These are phyloP conservation scores for Serilophus lunatus DNA, from an alignment of 2,113 vertebrate genomes.

Conservation along the genomic window DNA sequence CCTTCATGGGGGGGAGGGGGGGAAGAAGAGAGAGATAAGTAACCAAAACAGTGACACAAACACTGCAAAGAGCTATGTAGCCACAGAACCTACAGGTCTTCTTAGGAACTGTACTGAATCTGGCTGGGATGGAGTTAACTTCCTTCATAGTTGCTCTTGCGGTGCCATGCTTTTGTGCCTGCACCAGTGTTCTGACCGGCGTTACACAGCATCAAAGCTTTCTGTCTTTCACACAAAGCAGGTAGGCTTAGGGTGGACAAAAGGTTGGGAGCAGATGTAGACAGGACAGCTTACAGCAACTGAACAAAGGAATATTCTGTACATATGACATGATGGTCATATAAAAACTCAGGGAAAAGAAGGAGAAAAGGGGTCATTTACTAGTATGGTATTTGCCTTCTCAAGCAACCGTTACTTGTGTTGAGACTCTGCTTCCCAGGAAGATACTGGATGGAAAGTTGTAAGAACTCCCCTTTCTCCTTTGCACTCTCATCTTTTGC, in stretches of 20 bases:
- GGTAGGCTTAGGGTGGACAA: neutral
- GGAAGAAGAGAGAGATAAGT: no score
- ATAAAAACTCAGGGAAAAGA: neutral
- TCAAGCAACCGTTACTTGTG: rapidly evolving
- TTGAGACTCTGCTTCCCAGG: neutral
- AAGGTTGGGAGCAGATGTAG: neutral
- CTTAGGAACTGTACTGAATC: neutral
- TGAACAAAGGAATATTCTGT: neutral
- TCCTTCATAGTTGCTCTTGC: neutral
- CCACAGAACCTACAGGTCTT: neutral
- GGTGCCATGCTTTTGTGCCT: neutral
- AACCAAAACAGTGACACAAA: no score
- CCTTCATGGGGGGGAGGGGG: no score
- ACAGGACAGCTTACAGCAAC: neutral
- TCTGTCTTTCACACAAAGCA: neutral
- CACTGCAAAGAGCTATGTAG: neutral
- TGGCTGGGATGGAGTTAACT: neutral
- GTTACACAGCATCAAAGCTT: neutral
- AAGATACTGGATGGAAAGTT: neutral
- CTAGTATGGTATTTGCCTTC: neutral
- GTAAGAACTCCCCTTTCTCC: neutral
- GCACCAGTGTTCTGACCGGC: neutral
- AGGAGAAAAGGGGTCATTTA: neutral
- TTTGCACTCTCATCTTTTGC: neutral
- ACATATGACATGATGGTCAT: rapidly evolving